Base-by-base conservation (phyloP, 2,888 invertebrate genomes). In the Microctonus aethiopoides region DNA sequence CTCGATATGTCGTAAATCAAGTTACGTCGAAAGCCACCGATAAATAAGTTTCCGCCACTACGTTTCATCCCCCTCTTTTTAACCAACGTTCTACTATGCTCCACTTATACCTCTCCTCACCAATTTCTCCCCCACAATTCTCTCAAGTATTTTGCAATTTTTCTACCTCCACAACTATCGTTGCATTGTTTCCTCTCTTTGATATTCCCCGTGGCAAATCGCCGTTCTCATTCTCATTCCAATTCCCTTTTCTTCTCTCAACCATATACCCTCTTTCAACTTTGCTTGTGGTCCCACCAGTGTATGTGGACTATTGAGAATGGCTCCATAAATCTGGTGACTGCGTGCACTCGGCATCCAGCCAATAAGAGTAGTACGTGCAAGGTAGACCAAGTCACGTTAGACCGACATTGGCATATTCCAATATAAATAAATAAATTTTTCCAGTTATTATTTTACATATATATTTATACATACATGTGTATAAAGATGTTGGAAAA, bases 291-390 rank as follows among this genome's bases (percentile, higher is more conserved):
- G n/a, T n/a, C 61, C 57, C 65, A 64, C 41, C 16, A 63, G 16
- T 46, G 16, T 46, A 46, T 46, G 46, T 46, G 16, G 7, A 20
- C 16, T 63, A 63, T 61, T 63, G 72, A 56, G 51, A 62, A 62
- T 68, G 63, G 74, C 69, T 78, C 77, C 77, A 80, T 81, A 83
- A 83, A 83, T 82, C 79, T 77, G 71, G 68, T 75, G 72, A 76
- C 77, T 78, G 82, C 81, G 79, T 78, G 80, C 77, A 73, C 75
- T 79, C 78, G 79, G 78, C 79, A 79, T 74, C 72, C 73, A 74
- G 79, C 80, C 80, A 81, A 81, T 81, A 80, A 81, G 77, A n/a
- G n/a, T n/a, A 79, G 75, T 78, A 78, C 77, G 74, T 77, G 78
- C 79, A 76, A 67, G 70, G 70, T 70, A 52, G 70, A 70, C 70